Percentiles rank a stretch among this genome's conserved stretches.
These are phyloP conservation scores for Emydura subglobosa DNA, from an alignment of 2,113 vertebrate genomes.

Conservation along the genomic window DNA sequence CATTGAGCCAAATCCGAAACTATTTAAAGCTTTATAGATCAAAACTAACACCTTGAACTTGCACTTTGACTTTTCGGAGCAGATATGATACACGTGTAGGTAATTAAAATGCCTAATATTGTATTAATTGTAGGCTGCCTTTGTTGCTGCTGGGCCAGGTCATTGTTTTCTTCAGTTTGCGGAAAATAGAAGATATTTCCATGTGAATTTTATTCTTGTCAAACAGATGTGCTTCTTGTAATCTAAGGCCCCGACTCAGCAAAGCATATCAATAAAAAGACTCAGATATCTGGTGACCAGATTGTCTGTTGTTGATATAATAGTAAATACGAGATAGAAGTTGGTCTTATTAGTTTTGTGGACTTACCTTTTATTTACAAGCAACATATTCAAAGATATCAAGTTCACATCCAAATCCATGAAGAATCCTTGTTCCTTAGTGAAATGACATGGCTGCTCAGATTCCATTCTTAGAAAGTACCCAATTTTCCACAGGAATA, in stretches of 20 bases:
- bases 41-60: neutral
- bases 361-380: neutral
- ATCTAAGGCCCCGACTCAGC: too few relatives aligned
- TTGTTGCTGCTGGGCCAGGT: neutral
- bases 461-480: neutral
- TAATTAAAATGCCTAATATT: neutral
- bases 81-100: neutral
- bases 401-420: neutral
- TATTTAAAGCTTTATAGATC: neutral
- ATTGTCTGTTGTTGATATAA: neutral
- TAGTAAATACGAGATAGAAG: neutral
- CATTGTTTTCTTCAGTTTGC: too few relatives aligned
- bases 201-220: too few relatives aligned
- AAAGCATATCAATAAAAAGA: neutral
- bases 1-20: neutral
- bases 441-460: neutral
- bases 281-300: neutral
- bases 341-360: neutral
- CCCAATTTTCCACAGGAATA: neutral
- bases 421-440: neutral
- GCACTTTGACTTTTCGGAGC: rapidly evolving
- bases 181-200: too few relatives aligned
- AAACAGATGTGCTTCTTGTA: too few relatives aligned
- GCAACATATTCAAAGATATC: neutral
- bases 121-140: neutral